Conservation (phyloP, 2,113 vertebrate genomes). For the Rhinolophus sinicus region DNA sequence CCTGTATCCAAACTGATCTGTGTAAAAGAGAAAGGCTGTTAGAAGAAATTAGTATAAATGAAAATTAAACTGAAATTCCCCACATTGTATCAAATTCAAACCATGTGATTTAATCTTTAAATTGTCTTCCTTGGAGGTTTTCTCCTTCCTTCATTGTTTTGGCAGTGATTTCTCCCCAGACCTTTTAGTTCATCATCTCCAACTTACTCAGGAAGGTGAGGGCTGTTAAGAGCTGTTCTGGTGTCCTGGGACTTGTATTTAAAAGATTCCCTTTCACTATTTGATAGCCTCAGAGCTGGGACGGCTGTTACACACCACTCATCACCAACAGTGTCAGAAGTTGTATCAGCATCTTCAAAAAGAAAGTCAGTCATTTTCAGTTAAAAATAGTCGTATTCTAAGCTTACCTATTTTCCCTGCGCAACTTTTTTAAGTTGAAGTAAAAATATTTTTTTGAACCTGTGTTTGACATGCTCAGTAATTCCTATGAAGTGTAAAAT, state of each 20-base stretch:
- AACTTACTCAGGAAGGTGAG: neutral
- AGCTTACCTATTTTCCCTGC: conserved; percentile 58
- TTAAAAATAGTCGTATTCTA: conserved; percentile 80
- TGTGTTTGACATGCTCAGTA: neutral
- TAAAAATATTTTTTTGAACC: conserved; percentile 12
- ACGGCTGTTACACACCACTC: conserved; percentile 55
- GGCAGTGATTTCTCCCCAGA: conserved; percentile 12
- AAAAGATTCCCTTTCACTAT: conserved; percentile 49
- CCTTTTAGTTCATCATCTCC: conserved; percentile 37
- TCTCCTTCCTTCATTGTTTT: neutral
- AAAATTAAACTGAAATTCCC: conserved; percentile 28
- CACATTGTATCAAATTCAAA: conserved; percentile 1
- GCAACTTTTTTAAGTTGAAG: conserved; percentile 13
- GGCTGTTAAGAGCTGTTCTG: neutral
- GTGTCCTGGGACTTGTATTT: conserved; percentile 41
- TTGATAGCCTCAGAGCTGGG: conserved; percentile 50
- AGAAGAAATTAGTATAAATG: conserved; percentile 42
- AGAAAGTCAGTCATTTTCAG: conserved; percentile 53
- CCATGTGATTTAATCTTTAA: neutral
- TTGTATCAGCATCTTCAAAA: conserved; percentile 64
- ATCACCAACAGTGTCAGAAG: conserved; percentile 57
- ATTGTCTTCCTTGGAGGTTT: conserved; percentile 43
- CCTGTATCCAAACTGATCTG: conserved; percentile 1
- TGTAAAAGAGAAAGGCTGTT: conserved; percentile 17
- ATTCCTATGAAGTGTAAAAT: conserved; percentile 18